Conservation (phyloP, 2,797 vertebrate genomes). For the Danio albolineatus region DNA sequence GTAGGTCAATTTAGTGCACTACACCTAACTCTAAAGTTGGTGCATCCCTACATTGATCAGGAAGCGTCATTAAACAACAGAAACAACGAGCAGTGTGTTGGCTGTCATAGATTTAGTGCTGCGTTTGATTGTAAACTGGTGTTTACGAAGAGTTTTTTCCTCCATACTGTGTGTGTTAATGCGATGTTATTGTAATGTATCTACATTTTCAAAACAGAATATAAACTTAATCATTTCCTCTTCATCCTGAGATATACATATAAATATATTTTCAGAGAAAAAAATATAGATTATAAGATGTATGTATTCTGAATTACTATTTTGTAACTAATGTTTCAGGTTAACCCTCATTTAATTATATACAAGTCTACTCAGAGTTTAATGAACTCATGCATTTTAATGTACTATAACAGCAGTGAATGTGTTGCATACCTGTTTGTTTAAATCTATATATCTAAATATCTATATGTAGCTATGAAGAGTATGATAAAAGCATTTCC, state of each 20-base stretch:
- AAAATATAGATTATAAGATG: constrained; percentile 69
- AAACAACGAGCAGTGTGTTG: background rate
- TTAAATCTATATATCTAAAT: constrained; percentile 54
- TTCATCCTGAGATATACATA: constrained; percentile 71
- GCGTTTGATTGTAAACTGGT: constrained; percentile 17
- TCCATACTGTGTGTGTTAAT: constrained; percentile 20
- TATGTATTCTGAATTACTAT: constrained; percentile 76
- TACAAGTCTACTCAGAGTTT: constrained; percentile 71
- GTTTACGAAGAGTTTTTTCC: constrained; percentile 9
- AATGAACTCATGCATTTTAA: constrained; percentile 66
- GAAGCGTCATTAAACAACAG: constrained; percentile 8
- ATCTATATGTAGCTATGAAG: constrained; percentile 55
- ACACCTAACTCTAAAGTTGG: background rate
- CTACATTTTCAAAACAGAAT: constrained; percentile 34
- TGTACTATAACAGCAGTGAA: constrained; percentile 71
- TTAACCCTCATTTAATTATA: constrained; percentile 75
- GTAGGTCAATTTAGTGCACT: background rate
- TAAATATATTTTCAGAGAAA: constrained; percentile 77
- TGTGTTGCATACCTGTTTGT: constrained; percentile 68
- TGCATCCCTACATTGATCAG: constrained; percentile 19
- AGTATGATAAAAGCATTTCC: constrained; percentile 45
- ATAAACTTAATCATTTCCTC: constrained; percentile 12
- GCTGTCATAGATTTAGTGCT: background rate
- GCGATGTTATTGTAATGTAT: constrained; percentile 39
- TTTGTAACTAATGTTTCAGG: constrained; percentile 79